Percentiles rank a stretch among this genome's conserved stretches.
Evolutionary conservation across 2,113 vertebrate genomes (phyloP).

Genomic region (Lethenteron camtschaticum): DNA sequence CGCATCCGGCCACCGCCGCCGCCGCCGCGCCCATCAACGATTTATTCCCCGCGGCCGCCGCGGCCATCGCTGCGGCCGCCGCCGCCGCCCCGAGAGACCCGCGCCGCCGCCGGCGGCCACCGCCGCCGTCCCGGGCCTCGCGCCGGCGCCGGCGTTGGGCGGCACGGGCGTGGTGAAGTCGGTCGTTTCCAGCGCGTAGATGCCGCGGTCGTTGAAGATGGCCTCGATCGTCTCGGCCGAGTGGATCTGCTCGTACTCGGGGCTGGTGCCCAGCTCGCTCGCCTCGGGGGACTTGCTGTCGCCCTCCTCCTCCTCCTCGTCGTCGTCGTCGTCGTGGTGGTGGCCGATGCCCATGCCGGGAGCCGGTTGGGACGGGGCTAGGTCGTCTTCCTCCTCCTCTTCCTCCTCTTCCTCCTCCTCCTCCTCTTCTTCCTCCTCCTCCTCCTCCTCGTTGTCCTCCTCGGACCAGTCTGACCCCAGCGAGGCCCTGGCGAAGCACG

Average conservation of each 20-base stretch:
- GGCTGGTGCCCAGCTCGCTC: background rate
- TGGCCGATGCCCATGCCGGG: too few relatives aligned
- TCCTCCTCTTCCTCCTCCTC: too few relatives aligned
- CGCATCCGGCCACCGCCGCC: too few relatives aligned
- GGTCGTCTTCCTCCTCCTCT: too few relatives aligned
- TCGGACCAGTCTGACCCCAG: conserved; percentile 5
- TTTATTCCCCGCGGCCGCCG: too few relatives aligned
- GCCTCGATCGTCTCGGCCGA: background rate
- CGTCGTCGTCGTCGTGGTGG: too few relatives aligned
- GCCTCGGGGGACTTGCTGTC: background rate
- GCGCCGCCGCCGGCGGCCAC: background rate
- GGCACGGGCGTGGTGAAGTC: background rate
- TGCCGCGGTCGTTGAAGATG: conserved; percentile 3
- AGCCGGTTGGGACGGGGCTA: too few relatives aligned
- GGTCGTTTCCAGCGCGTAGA: conserved; percentile 6
- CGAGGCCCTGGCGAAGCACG: background rate
- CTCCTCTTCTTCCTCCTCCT: too few relatives aligned
- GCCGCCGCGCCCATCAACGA: too few relatives aligned
- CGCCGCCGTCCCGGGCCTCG: background rate
- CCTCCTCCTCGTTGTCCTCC: background rate
- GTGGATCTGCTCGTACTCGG: conserved; percentile 4
- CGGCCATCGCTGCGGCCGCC: too few relatives aligned
- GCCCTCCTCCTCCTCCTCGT: too few relatives aligned
- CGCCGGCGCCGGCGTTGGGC: background rate
- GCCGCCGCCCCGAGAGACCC: background rate